phyloP scores from a whole-genome alignment of 2,113 vertebrate genomes.

The Ptilonorhynchus violaceus region DNA sequence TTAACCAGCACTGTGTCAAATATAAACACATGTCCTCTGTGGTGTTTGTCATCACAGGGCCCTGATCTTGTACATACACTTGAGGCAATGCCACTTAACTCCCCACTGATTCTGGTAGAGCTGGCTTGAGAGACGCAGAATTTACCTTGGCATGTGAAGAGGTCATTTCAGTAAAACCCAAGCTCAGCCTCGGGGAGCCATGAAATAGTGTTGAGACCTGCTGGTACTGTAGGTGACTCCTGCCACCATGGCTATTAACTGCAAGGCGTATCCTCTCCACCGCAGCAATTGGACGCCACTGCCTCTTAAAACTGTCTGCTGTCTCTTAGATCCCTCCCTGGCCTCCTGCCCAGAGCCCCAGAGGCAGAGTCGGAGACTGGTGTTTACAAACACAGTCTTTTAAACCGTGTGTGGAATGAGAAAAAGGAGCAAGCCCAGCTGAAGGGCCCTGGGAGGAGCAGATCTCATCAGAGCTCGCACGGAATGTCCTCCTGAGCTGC shows the following conservation, averaged over 20 bases:
- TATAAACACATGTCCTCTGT: neutral
- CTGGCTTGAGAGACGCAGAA: neutral
- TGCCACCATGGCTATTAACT: neutral
- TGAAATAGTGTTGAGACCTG: conserved; percentile 18
- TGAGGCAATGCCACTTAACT: neutral
- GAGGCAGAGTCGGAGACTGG: neutral
- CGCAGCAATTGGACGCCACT: neutral
- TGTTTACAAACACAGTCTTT: conserved; percentile 56
- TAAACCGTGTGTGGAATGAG: neutral
- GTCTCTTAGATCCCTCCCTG: conserved; percentile 29
- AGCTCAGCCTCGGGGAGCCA: neutral
- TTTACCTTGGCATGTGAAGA: neutral
- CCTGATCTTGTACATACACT: neutral
- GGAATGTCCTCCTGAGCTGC: neutral
- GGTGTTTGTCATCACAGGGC: neutral
- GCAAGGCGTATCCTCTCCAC: neutral
- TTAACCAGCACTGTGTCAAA: conserved; percentile 1
- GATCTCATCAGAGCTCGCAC: neutral
- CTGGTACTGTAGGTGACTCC: conserved; percentile 23
- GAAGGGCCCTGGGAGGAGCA: neutral
- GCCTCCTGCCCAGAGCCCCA: neutral
- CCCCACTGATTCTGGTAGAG: neutral
- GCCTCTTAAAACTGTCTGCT: conserved; percentile 57
- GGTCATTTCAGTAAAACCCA: conserved; percentile 11
- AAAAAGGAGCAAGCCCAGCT: neutral